Base-by-base conservation (phyloP, 1,140 invertebrate species). In the Diorhabda carinulata region DNA sequence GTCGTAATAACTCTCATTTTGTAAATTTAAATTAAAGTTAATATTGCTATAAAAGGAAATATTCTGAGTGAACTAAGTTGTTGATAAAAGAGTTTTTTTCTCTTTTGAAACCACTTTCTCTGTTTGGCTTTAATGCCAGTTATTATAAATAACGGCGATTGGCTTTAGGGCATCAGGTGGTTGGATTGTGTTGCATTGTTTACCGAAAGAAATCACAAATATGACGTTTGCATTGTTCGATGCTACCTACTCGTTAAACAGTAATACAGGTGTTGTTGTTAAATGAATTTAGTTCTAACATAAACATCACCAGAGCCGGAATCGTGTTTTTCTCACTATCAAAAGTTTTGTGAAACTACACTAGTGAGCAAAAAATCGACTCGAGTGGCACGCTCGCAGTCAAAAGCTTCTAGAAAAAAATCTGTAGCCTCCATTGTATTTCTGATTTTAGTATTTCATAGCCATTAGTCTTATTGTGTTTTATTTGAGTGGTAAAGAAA, bases 131-230 rank as follows among this genome's bases (percentile, higher is more conserved):
- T 60, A 25, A 4, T 41, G 58, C 25, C 42, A 41, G 58, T 8
- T 8, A 41, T 41, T 60, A 8, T 60, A 25, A 60, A 60, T 0
- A 41, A 60, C 25, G 25, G 58, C 2, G 25, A 41, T 60, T 40
- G 42, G 58, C 58, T 41, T 60, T 60, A 10, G 58, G 58, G 3
- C 58, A 60, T 41, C 58, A 60, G 58, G 58, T 60, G 58, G 25
- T 60, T 60, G 2, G 58, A 40, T 2, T 40, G 42, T 60, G 25
- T 5, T 60, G 25, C 42, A 60, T 60, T 25, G 58, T 9, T 3
- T 7, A 40, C 25, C 42, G 25, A 60, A 60, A 60, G 25, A 60
- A 10, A 10, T 7, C 25, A 41, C 52, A 56, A 56, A 7, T 6
- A 56, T 56, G 6, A 7, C 6, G 6, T 56, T 6, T 60, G 58